Conservation (phyloP, 2,888 invertebrate genomes). For the Amaurobius ferox region DNA sequence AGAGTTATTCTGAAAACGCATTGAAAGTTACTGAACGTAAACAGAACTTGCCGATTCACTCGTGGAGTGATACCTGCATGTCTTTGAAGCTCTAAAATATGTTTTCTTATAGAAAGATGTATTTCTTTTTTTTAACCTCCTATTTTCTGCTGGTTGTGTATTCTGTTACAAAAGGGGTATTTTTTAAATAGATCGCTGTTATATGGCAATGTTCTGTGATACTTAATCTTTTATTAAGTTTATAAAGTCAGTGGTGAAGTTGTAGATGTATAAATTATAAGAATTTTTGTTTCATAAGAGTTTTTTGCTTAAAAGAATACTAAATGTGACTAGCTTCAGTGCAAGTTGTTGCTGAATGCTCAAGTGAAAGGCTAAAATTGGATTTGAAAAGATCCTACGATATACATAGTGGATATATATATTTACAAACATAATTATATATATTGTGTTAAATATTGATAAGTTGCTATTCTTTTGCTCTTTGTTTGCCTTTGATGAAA, state of each 20-base stretch:
- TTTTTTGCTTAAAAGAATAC: constrained; percentile 8
- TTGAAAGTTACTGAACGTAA: background rate
- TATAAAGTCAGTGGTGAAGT: constrained; percentile 38
- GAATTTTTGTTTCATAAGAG: constrained; percentile 30
- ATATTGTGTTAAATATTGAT: background rate
- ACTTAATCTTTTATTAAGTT: constrained; percentile 68
- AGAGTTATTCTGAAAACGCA: background rate
- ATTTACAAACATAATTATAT: constrained; percentile 1
- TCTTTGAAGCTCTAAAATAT: background rate
- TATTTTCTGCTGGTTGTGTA: constrained; percentile 58
- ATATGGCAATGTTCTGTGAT: constrained; percentile 68
- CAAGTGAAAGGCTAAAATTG: constrained; percentile 8
- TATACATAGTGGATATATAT: constrained; percentile 5
- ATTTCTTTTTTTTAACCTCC: constrained; percentile 25
- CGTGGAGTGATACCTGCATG: background rate
- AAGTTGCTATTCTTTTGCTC: background rate
- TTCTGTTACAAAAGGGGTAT: constrained; percentile 59
- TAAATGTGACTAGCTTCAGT: constrained; percentile 4
- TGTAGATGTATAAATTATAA: constrained; percentile 35
- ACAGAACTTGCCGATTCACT: constrained; percentile 18
- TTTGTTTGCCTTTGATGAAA: constrained; percentile 41
- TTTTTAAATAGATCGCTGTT: constrained; percentile 63
- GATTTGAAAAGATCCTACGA: constrained; percentile 8
- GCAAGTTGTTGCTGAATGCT: constrained; percentile 15
- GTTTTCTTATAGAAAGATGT: background rate